phyloP scores from a whole-genome alignment of 2,113 vertebrate species.

The Danio rerio region GRCz12tu NC_133198.1:36309001-36309500 shows the following conservation, averaged over 20 bases:
- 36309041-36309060: neutral
- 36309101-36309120: slow-evolving; percentile 3
- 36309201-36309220: slow-evolving; percentile 14
- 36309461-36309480: neutral
- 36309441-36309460: neutral
- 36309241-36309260: neutral
- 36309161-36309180: neutral
- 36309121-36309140: neutral
- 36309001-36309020: too few relatives aligned
- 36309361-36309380: neutral
- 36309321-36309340: neutral
- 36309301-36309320: neutral
- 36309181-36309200: neutral
- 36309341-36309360: slow-evolving; percentile 6
- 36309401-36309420: too few relatives aligned
- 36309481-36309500: neutral
- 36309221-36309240: slow-evolving; percentile 1
- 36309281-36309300: neutral
- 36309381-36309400: neutral
- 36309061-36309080: neutral
- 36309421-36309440: neutral
- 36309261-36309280: neutral
- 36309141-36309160: slow-evolving; percentile 29
- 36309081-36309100: neutral
- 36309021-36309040: too few relatives aligned